phyloP scores from a whole-genome alignment of 1,140 invertebrate genomes.

The Copidosoma floridanum region DNA sequence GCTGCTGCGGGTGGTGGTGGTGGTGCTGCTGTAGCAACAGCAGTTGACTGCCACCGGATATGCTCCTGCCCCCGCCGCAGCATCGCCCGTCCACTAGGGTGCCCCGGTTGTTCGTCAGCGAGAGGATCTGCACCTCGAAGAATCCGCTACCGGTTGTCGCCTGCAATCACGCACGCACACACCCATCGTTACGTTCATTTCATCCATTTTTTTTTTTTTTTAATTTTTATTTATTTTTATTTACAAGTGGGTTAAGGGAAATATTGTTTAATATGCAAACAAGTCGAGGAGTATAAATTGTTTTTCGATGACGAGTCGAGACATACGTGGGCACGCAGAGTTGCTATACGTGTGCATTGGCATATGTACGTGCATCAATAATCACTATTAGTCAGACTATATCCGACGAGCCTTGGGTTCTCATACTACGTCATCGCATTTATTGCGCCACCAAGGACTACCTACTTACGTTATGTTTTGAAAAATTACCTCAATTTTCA shows the following conservation, averaged over 20 bases:
- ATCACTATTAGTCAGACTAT: too few species aligned
- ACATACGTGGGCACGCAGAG: too few species aligned
- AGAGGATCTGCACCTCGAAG: constrained; percentile 89
- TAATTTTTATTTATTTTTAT: neutral
- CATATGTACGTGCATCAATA: too few species aligned
- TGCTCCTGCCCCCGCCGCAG: constrained; percentile 65
- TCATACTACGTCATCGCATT: too few species aligned
- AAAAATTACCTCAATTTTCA: too few species aligned
- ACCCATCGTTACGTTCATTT: neutral
- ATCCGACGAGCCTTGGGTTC: too few species aligned
- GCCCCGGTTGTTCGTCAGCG: constrained; percentile 82
- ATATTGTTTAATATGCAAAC: too few species aligned
- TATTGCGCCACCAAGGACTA: too few species aligned
- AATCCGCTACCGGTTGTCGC: constrained; percentile 75
- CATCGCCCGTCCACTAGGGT: constrained; percentile 77
- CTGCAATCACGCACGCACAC: too few species aligned
- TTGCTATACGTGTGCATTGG: too few species aligned
- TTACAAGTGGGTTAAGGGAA: neutral
- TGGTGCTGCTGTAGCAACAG: constrained; percentile 41
- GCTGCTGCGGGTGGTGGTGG: constrained; percentile 66
- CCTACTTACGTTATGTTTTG: too few species aligned
- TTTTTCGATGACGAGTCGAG: too few species aligned
- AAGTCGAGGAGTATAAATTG: neutral
- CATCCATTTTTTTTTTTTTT: neutral
- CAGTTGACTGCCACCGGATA: constrained; percentile 36